Conservation (phyloP, 2,113 vertebrate genomes). For the Neolamprologus caudopunctatus region DNA sequence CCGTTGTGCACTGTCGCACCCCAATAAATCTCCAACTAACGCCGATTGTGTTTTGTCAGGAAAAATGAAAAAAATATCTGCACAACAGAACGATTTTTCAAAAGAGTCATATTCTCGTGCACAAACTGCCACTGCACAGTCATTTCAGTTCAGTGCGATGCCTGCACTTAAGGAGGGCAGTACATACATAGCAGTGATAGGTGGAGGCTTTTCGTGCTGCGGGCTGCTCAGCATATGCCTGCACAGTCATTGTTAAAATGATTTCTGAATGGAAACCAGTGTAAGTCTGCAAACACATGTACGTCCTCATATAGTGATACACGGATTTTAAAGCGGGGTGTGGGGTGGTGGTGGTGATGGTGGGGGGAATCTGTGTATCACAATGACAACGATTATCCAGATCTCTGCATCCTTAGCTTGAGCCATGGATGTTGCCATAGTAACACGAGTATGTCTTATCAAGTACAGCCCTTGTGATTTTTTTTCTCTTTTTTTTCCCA, state of each 20-base stretch:
- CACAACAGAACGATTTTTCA: neutral
- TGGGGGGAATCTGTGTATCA: slow-evolving; percentile 27
- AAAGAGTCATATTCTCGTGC: neutral
- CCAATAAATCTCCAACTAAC: neutral
- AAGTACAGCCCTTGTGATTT: slow-evolving; percentile 77
- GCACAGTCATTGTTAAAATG: neutral
- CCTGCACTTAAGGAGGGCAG: neutral
- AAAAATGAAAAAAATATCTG: neutral
- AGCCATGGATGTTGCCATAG: slow-evolving; percentile 79
- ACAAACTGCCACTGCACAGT: neutral
- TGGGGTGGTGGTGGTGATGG: neutral
- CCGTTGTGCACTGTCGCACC: neutral
- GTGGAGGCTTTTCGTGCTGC: neutral
- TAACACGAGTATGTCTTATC: slow-evolving; percentile 80
- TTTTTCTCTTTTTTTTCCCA: neutral
- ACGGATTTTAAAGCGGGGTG: slow-evolving; percentile 8
- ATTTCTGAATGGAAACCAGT: slow-evolving; percentile 31
- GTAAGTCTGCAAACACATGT: neutral
- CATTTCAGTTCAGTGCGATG: neutral
- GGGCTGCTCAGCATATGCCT: neutral
- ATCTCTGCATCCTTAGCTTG: slow-evolving; percentile 75
- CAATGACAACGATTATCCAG: slow-evolving; percentile 68
- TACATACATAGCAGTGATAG: neutral
- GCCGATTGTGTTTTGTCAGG: neutral
- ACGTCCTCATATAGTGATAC: slow-evolving; percentile 30